Evolutionary conservation across 2,888 invertebrate genomes (phyloP), one percentile per base, ranked within the genome.

Genomic region (Stenodera caucasica): DNA sequence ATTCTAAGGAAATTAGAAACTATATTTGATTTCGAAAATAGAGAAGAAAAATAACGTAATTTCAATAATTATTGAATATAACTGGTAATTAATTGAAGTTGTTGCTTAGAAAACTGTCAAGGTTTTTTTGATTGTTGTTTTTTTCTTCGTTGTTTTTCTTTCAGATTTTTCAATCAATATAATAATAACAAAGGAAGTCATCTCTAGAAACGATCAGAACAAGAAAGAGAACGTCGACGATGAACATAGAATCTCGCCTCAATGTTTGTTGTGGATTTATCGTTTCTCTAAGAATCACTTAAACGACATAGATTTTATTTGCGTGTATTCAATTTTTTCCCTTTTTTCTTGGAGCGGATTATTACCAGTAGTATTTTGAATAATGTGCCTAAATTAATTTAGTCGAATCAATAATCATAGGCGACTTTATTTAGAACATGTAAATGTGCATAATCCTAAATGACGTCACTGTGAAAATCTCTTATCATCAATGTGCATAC

Each of bases 211-310:
- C 45, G 45, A 45, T 8, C 45, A 45, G 21, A 45, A 18, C n/a
- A n/a, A 45, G 45, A 45, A 21, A 45, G 45, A 45, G 45, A 45
- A 45, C 45, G 45, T 45, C 21, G 45, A 45, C 18, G 21, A 40
- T 9, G 37, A 45, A 45, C 18, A 18, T 45, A 45, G 21, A 21
- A 45, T 45, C 45, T 45, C 45, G 45, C 45, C 60, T 53, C 45
- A 40, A 40, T 60, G 60, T 57, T 60, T 60, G 60, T 40, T 29
- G 60, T 21, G 57, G 57, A 60, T 60, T 60, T 60, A 60, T 57
- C 37, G 57, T 55, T 60, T 52, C 60, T 60, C 60, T n/a, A 52
- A 60, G 60, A 60, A 60, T 53, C 60, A 60, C 53, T 57, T 57
- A 53, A 45, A 60, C 49, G 50, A 35, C 59, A 29, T 55, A 59